Evolutionary conservation across 2,888 invertebrate genomes (phyloP).

Genomic region (Caenorhabditis parvicauda): DNA sequence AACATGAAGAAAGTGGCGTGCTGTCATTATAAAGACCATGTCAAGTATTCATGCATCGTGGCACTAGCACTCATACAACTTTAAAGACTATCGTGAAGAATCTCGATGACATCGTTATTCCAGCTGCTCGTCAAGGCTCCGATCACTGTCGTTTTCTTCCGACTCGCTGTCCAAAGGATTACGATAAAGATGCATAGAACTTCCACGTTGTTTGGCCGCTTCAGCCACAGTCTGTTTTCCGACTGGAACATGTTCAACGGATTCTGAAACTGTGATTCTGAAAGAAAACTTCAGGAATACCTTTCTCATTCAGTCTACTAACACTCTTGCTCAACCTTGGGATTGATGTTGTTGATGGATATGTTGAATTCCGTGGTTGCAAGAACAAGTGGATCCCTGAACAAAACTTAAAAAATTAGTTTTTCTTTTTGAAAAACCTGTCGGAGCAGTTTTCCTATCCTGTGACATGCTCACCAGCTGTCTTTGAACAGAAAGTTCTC

Average conservation of each 20-base stretch:
- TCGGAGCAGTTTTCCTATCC: slow-evolving; percentile 22
- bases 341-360: slow-evolving; percentile 24
- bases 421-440: slow-evolving; percentile 4
- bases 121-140: too few species aligned
- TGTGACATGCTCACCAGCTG: slow-evolving; percentile 55
- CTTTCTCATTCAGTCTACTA: slow-evolving; percentile 32
- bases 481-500: slow-evolving; percentile 59
- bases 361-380: slow-evolving; percentile 37
- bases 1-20: too few species aligned
- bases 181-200: slow-evolving; percentile 35
- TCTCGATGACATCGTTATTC: too few species aligned
- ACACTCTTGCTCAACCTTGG: slow-evolving; percentile 40
- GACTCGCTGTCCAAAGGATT: slow-evolving; percentile 51
- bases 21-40: too few species aligned
- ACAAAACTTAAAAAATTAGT: background rate
- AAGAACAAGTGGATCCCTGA: slow-evolving; percentile 43
- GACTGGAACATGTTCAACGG: slow-evolving; percentile 43
- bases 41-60: too few species aligned
- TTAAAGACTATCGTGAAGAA: too few species aligned
- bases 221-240: slow-evolving; percentile 62
- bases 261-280: slow-evolving; percentile 33
- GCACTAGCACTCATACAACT: too few species aligned
- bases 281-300: slow-evolving; percentile 3
- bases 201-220: slow-evolving; percentile 48
- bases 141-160: slow-evolving; percentile 40